Evolutionary conservation across 1,140 invertebrate genomes (phyloP).

Genomic region (Macrobrachium rosenbergii): DNA sequence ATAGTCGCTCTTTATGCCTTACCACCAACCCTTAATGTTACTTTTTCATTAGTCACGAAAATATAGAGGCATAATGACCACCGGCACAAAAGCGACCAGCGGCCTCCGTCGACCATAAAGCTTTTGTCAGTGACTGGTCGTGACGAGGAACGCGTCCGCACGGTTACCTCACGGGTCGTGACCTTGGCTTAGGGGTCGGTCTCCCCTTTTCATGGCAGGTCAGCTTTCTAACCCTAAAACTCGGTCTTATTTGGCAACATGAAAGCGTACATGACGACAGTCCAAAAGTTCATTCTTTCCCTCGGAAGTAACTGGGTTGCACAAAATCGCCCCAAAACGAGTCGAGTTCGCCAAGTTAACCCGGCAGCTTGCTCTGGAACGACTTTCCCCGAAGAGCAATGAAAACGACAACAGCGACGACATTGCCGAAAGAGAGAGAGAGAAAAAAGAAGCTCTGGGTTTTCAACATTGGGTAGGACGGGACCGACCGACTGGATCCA

Average conservation of each 20-base stretch:
- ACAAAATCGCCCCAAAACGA: too few species aligned
- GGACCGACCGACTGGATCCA: not conserved
- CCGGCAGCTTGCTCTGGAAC: too few species aligned
- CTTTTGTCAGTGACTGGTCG: conserved; percentile 33
- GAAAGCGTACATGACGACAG: not conserved
- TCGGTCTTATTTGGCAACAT: not conserved
- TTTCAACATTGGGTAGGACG: not conserved
- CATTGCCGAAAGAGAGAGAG: not conserved
- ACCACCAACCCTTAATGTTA: conserved; percentile 36
- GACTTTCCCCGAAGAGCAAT: not conserved
- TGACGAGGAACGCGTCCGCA: conserved; percentile 28
- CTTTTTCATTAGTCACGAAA: conserved; percentile 40
- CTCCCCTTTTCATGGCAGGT: too few species aligned
- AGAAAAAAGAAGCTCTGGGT: not conserved
- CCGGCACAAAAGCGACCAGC: conserved; percentile 23
- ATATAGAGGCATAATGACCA: conserved; percentile 38
- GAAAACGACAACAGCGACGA: not conserved
- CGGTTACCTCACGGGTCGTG: not conserved
- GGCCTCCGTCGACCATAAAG: conserved; percentile 26
- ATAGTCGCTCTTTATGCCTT: conserved; percentile 17
- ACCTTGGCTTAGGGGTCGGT: not conserved
- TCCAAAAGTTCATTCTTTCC: not conserved
- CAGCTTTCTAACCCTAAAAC: too few species aligned
- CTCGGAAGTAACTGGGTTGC: too few species aligned
- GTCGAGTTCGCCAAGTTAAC: too few species aligned